Percentiles rank a stretch among this genome's conserved stretches.
These are phyloP conservation scores for Amphiprion clarkii DNA, from an alignment of 2,797 vertebrate genomes.

Conservation along the genomic window DNA sequence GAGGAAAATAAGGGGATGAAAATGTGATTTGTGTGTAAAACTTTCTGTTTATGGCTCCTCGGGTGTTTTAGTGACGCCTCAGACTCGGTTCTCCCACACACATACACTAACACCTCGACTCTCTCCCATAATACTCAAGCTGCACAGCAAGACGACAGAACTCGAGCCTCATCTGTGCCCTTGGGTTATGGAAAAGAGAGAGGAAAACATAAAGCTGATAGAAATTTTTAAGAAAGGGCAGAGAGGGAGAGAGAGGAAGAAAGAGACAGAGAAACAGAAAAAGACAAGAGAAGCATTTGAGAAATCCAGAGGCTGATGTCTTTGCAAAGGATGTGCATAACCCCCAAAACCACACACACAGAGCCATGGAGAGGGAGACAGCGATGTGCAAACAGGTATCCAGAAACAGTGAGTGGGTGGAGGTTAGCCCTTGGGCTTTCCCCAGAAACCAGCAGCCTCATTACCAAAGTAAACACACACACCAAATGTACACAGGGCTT, in stretches of 20 bases:
- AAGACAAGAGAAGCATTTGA: constrained; percentile 16
- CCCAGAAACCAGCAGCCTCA: constrained; percentile 75
- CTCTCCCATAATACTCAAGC: constrained; percentile 53
- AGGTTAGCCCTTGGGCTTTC: constrained; percentile 81
- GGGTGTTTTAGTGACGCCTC: constrained; percentile 8
- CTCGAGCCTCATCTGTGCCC: constrained; percentile 38
- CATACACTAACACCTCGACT: constrained; percentile 1
- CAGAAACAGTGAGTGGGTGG: constrained; percentile 73
- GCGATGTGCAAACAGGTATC: constrained; percentile 65
- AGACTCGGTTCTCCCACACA: neutral
- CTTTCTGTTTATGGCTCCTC: neutral
- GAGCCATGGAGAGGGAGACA: constrained; percentile 47
- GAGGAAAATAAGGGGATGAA: neutral
- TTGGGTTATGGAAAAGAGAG: constrained; percentile 46
- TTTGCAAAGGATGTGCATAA: constrained; percentile 47
- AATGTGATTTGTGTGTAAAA: neutral
- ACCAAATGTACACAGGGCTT: constrained; percentile 73
- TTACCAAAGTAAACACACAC: constrained; percentile 78
- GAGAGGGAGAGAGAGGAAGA: constrained; percentile 16
- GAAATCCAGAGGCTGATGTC: constrained; percentile 42
- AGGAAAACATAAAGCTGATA: constrained; percentile 40
- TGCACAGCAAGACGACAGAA: constrained; percentile 32
- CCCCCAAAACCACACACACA: constrained; percentile 18
- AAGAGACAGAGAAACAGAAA: constrained; percentile 11
- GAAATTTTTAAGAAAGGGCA: constrained; percentile 48